Evolutionary conservation across 2,888 invertebrate species (phyloP).

Genomic region (Sepioteuthis lessoniana): DNA sequence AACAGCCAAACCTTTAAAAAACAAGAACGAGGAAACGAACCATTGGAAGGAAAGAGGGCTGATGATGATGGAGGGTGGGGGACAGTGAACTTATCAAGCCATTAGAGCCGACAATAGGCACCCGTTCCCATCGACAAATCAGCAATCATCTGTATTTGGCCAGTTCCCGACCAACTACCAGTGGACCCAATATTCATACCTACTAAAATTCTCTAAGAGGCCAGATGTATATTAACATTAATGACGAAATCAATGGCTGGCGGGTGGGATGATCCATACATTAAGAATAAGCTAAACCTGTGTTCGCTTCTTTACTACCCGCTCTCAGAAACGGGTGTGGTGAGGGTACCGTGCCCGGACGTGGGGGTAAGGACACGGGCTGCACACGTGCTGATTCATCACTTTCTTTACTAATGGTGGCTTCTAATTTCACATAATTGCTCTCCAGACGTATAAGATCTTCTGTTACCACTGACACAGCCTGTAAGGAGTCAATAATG

Average conservation of each 20-base stretch:
- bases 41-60: no score
- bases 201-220: slow-evolving; percentile 35
- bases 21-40: no score
- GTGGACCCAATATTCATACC: neutral
- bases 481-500: neutral
- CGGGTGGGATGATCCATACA: neutral
- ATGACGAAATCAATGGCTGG: slow-evolving; percentile 24
- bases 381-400: slow-evolving; percentile 18
- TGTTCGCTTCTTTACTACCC: no score
- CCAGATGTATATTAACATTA: slow-evolving; percentile 41
- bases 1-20: no score
- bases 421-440: slow-evolving; percentile 39
- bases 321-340: neutral
- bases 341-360: neutral
- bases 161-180: no score
- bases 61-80: no score
- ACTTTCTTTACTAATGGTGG: neutral
- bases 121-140: no score
- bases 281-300: neutral
- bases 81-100: no score
- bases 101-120: no score
- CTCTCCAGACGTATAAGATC: neutral
- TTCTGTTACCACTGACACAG: neutral
- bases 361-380: neutral
- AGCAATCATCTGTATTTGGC: no score